Percentiles rank a stretch among this genome's conserved stretches.
These are phyloP conservation scores for Matsumurasca onukii DNA, from an alignment of 1,140 invertebrate genomes.

Conservation along the genomic window DNA sequence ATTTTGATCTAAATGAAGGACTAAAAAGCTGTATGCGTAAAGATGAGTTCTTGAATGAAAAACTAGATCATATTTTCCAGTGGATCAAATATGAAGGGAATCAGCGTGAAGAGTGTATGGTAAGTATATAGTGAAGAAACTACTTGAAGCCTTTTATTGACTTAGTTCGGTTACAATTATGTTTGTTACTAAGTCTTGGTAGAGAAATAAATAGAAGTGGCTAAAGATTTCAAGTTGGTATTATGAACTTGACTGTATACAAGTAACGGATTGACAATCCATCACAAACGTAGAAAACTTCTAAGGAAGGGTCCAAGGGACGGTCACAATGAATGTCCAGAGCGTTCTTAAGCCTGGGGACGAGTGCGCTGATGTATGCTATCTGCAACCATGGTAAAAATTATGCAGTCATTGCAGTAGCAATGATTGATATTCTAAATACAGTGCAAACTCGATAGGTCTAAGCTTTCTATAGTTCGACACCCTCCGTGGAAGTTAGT, in stretches of 20 bases:
- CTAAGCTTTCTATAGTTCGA: too few relatives aligned
- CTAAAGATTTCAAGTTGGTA: conserved; percentile 26
- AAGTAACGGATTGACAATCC: too few relatives aligned
- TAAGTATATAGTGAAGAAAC: conserved; percentile 25
- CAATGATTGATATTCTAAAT: too few relatives aligned
- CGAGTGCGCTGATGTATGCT: too few relatives aligned
- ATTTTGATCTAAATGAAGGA: conserved; percentile 38
- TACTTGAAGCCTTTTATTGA: background rate
- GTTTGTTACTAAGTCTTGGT: background rate
- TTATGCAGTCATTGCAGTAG: too few relatives aligned
- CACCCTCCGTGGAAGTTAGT: too few relatives aligned
- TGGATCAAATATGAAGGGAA: conserved; percentile 53
- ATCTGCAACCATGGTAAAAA: too few relatives aligned
- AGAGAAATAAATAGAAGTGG: background rate
- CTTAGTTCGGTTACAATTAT: background rate
- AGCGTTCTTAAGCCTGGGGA: too few relatives aligned
- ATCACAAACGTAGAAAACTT: too few relatives aligned
- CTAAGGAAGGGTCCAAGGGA: too few relatives aligned
- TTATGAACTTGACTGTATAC: conserved; percentile 47
- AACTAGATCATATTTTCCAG: conserved; percentile 50
- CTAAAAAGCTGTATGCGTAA: conserved; percentile 48
- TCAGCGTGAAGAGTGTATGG: conserved; percentile 33
- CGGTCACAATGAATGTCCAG: too few relatives aligned
- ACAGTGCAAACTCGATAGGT: too few relatives aligned
- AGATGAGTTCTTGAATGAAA: conserved; percentile 45